Evolutionary conservation across 2,888 invertebrate species (phyloP).

Genomic region (Idaea dimidiata): DNA sequence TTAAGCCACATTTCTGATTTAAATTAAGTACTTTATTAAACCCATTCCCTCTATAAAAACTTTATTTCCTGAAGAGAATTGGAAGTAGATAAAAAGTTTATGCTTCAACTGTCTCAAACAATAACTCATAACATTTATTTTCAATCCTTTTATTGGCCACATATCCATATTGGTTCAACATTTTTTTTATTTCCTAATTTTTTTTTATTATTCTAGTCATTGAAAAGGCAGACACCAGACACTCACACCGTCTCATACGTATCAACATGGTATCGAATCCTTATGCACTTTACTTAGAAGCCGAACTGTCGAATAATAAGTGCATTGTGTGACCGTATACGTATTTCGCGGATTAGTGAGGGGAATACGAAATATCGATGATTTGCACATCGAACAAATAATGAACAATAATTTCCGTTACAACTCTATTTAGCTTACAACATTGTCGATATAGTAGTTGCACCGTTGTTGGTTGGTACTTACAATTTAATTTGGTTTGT

Average conservation of each 20-base stretch:
- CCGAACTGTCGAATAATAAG: slow-evolving; percentile 77
- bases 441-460: neutral
- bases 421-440: neutral
- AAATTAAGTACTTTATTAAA: neutral
- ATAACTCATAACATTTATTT: neutral
- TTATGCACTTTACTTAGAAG: slow-evolving; percentile 78
- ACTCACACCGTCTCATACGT: slow-evolving; percentile 46
- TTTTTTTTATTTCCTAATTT: slow-evolving; percentile 26
- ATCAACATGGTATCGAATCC: slow-evolving; percentile 61
- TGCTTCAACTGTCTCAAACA: neutral
- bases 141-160: neutral
- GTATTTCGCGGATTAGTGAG: slow-evolving; percentile 73
- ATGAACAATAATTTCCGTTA: slow-evolving; percentile 27
- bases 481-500: slow-evolving; percentile 3
- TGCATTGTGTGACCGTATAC: slow-evolving; percentile 78
- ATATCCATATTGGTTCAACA: neutral
- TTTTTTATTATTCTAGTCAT: slow-evolving; percentile 52
- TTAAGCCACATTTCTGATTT: neutral
- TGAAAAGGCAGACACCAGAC: slow-evolving; percentile 60
- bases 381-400: slow-evolving; percentile 46
- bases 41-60: neutral
- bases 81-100: neutral
- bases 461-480: neutral
- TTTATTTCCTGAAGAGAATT: neutral
- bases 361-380: slow-evolving; percentile 73